phyloP scores from a whole-genome alignment of 1,140 invertebrate genomes.

The Listronotus oregonensis region DNA sequence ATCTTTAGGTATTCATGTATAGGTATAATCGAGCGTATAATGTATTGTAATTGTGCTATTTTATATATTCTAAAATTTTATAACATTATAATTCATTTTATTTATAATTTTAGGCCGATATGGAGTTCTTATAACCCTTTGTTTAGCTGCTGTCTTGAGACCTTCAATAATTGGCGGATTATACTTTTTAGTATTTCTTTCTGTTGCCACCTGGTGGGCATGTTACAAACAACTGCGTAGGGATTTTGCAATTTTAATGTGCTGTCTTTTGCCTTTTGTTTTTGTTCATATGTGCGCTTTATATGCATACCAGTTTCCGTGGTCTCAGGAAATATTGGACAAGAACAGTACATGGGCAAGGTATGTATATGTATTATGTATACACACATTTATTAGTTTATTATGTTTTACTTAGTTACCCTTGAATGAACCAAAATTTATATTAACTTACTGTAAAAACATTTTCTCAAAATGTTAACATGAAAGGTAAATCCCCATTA shows the following conservation, averaged over 20 bases:
- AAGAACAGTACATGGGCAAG: slow-evolving; percentile 71
- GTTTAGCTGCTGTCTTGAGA: slow-evolving; percentile 75
- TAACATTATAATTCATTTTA: too few species aligned
- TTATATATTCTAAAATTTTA: too few species aligned
- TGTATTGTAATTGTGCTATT: too few species aligned
- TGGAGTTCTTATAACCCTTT: slow-evolving; percentile 71
- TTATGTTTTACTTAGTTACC: too few species aligned
- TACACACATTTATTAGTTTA: slow-evolving; percentile 1
- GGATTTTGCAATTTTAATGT: slow-evolving; percentile 75
- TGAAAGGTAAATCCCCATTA: too few species aligned
- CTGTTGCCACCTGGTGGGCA: slow-evolving; percentile 86
- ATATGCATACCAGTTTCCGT: slow-evolving; percentile 87
- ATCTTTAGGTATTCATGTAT: too few species aligned
- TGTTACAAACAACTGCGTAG: slow-evolving; percentile 74
- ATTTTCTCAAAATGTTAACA: too few species aligned
- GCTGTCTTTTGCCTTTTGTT: slow-evolving; percentile 74
- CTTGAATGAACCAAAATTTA: too few species aligned
- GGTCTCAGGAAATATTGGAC: slow-evolving; percentile 74
- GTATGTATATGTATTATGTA: slow-evolving; percentile 53
- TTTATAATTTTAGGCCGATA: slow-evolving; percentile 67
- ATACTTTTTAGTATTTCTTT: slow-evolving; percentile 87
- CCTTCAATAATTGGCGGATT: slow-evolving; percentile 80
- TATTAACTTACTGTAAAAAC: too few species aligned
- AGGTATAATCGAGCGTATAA: too few species aligned
- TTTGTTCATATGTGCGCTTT: slow-evolving; percentile 75